Evolutionary conservation across 2,113 vertebrate species (phyloP), one percentile per base, ranked within the genome.

Genomic region (Neodon shergylaensis): DNA sequence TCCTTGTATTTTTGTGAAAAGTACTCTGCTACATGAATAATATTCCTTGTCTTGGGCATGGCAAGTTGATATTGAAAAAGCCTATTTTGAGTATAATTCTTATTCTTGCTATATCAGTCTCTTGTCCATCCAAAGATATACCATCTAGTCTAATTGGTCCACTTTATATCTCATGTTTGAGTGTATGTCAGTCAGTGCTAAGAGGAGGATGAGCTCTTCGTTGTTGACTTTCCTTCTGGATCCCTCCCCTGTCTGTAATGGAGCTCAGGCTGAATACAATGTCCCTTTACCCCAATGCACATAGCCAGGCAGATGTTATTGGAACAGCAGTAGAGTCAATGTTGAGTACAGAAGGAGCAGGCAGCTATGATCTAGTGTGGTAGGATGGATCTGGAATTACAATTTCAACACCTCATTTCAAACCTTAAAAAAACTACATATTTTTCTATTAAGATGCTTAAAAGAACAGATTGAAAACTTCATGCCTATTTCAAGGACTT

Each of bases 401-500:
- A 10, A 47, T 95, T 58, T 77, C 49, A 94, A 72, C 54, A 82
- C 13, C 42, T 81, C 14, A 86, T 5, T 52, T 54, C 31, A 63
- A 28, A 54, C 28, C 54, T 24, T 11, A 39, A n/a, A 90, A 66
- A 33, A 82, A 42, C 77, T 49, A 10, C 9, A 76, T 90, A 39
- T 9, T 74, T 22, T 84, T 49, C 13, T 84, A 21, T 95, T 79
- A 31, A 89, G 54, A 84, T 88, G 12, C 61, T 65, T 65, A 21
- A 88, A 22, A 87, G 95, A 68, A 28, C 36, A 86, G 70, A 81
- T 54, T n/a, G 26, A 81, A 83, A 76, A 63, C 84, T 26, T 92
- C 49, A 77, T 76, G 28, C 58, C 28, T 21, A 8, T 5, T 8
- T 63, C 74, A 39, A 66, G 7, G 52, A 63, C 39, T n/a, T 87